These are phyloP conservation scores for Pantherophis vulpinus DNA, from an alignment of 2,797 vertebrate species.

Conservation along the genomic window DNA sequence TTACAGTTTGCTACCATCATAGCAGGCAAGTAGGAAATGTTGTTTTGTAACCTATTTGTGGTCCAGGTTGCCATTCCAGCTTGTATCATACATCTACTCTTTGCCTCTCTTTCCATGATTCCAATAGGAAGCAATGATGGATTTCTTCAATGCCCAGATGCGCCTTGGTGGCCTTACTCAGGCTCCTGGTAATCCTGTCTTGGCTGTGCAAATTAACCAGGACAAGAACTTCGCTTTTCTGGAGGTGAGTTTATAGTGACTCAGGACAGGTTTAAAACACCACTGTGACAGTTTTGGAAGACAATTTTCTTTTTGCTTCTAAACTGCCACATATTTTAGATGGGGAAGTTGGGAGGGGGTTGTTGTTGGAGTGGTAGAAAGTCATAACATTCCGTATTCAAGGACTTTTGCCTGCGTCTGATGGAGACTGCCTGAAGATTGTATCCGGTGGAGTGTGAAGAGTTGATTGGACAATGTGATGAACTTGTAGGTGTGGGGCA, in stretches of 20 bases:
- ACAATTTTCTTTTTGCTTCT: too few species aligned
- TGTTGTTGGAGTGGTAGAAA: too few species aligned
- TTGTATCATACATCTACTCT: constrained; percentile 17
- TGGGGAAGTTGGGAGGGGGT: too few species aligned
- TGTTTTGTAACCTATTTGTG: constrained; percentile 62
- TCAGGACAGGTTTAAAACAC: background rate
- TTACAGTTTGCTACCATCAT: constrained; percentile 71
- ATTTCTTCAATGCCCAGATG: constrained; percentile 97
- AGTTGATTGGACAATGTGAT: too few species aligned
- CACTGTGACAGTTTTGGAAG: too few species aligned
- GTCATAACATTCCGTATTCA: too few species aligned
- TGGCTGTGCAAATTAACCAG: constrained; percentile 95
- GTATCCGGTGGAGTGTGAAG: too few species aligned
- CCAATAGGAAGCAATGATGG: constrained; percentile 93
- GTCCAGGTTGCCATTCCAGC: background rate
- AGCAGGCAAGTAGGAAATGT: constrained; percentile 73
- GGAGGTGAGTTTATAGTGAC: constrained; percentile 73
- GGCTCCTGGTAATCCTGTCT: constrained; percentile 90
- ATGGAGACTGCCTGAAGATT: too few species aligned
- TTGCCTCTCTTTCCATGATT: constrained; percentile 35
- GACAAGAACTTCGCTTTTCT: constrained; percentile 96
- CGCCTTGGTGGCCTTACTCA: constrained; percentile 90
- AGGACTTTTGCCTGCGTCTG: too few species aligned
- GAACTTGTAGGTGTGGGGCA: too few species aligned
- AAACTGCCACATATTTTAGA: too few species aligned